Percentiles rank a stretch among this genome's conserved stretches.
Evolutionary conservation across 2,797 vertebrate genomes (phyloP).

Genomic region (Gymnoscopelus microlampas): DNA sequence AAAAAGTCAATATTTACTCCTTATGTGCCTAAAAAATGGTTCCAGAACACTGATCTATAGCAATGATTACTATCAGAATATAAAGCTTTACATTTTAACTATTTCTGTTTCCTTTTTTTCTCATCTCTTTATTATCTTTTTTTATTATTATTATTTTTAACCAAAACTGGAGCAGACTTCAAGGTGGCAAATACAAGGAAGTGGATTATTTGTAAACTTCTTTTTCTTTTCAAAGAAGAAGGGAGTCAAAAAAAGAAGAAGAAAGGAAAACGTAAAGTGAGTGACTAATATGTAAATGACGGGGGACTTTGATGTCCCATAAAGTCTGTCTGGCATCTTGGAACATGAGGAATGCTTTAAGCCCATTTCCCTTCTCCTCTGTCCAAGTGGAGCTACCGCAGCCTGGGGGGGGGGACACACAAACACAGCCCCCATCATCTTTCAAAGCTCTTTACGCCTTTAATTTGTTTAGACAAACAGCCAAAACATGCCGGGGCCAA

Average conservation of each 20-base stretch:
- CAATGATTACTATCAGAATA: too few species aligned
- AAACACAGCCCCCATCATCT: constrained; percentile 68
- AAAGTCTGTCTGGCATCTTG: constrained; percentile 66
- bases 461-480: constrained; percentile 82
- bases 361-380: constrained; percentile 60
- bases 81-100: too few species aligned
- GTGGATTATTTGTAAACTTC: constrained; percentile 35
- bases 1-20: too few species aligned
- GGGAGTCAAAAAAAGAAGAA: too few species aligned
- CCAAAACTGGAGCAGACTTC: constrained; percentile 17
- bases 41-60: too few species aligned
- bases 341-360: constrained; percentile 73
- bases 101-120: too few species aligned
- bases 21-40: too few species aligned
- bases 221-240: constrained; percentile 18
- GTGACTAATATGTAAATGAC: constrained; percentile 71
- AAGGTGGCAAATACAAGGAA: constrained; percentile 21
- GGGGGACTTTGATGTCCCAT: constrained; percentile 67
- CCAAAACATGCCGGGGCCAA: constrained; percentile 68
- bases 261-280: constrained; percentile 37
- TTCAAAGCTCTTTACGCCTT: constrained; percentile 71
- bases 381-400: constrained; percentile 70
- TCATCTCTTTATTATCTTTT: too few species aligned
- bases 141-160: not conserved
- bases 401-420: constrained; percentile 65